A percentile compares a stretch with the other conserved stretches of the same genome.
Evolutionary conservation across 1,140 invertebrate genomes (phyloP).

Genomic region (Eurosta solidaginis): DNA sequence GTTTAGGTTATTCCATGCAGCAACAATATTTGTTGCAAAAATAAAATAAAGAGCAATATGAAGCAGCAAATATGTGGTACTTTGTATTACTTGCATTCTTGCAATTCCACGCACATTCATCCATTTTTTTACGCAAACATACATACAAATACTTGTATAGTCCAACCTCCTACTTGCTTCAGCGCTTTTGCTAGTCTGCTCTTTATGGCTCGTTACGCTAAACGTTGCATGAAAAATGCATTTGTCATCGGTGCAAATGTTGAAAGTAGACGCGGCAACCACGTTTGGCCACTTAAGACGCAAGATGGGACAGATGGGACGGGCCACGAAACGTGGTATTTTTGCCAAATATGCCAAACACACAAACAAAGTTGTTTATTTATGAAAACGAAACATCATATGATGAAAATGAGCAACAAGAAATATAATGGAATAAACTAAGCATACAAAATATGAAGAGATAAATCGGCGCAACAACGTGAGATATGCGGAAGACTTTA

Average conservation of each 20-base stretch:
- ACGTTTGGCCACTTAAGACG: not conserved
- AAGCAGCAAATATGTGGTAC: not conserved
- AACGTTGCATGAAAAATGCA: slow-evolving; percentile 28
- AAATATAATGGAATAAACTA: not conserved
- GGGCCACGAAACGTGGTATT: not conserved
- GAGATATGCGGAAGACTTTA: not conserved
- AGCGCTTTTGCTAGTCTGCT: not conserved
- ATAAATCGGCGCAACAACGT: not conserved
- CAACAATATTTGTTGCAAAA: not conserved
- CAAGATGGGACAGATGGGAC: no score
- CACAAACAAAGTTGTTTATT: not conserved
- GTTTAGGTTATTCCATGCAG: not conserved
- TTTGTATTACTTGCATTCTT: not conserved
- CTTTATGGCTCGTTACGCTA: slow-evolving; percentile 25
- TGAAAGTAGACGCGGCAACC: not conserved
- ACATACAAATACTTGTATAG: not conserved
- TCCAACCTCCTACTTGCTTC: not conserved
- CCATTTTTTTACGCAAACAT: not conserved
- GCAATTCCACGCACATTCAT: not conserved
- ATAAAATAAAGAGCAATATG: not conserved
- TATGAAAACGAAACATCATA: not conserved
- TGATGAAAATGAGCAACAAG: not conserved
- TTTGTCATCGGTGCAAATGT: slow-evolving; percentile 4
- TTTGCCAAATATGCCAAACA: not conserved
- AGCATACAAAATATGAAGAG: not conserved